Evolutionary conservation across 2,797 vertebrate species (phyloP).

Genomic region (Parambassis ranga): DNA sequence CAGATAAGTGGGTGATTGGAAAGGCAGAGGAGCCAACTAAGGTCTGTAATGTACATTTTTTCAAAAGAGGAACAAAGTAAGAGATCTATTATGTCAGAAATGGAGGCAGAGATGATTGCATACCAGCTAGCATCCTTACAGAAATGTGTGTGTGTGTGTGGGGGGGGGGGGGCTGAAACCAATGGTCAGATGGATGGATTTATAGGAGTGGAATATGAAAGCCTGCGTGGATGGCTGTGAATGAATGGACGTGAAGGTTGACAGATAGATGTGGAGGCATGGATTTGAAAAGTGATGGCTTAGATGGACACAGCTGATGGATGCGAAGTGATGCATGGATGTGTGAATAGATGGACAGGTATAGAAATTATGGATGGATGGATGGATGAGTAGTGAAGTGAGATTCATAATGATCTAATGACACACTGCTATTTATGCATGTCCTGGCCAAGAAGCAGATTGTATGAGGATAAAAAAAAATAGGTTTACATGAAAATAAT

Average conservation of each 20-base stretch:
- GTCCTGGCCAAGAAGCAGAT: background rate
- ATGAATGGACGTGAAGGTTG: constrained; percentile 33
- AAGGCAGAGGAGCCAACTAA: constrained; percentile 24
- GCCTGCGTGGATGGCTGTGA: constrained; percentile 12
- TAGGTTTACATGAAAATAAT: no score
- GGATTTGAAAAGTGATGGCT: constrained; percentile 21
- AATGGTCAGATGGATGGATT: constrained; percentile 28
- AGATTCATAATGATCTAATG: constrained; percentile 1
- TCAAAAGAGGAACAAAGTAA: constrained; percentile 40
- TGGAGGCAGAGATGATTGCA: constrained; percentile 44
- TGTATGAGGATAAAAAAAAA: no score
- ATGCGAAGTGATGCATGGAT: constrained; percentile 22
- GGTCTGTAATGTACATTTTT: constrained; percentile 47
- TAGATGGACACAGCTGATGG: constrained; percentile 20
- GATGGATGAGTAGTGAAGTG: constrained; percentile 1
- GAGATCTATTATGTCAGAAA: constrained; percentile 48
- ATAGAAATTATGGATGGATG: constrained; percentile 5
- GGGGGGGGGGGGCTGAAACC: constrained; percentile 23
- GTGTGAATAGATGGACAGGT: constrained; percentile 30
- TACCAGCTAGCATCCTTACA: constrained; percentile 33
- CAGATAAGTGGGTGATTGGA: constrained; percentile 53
- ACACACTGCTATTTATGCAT: background rate
- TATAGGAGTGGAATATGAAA: constrained; percentile 14
- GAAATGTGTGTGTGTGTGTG: constrained; percentile 27
- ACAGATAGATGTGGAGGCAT: constrained; percentile 21